Conservation (phyloP, 1,140 invertebrate species). For the Scaptomyza pallida region DNA sequence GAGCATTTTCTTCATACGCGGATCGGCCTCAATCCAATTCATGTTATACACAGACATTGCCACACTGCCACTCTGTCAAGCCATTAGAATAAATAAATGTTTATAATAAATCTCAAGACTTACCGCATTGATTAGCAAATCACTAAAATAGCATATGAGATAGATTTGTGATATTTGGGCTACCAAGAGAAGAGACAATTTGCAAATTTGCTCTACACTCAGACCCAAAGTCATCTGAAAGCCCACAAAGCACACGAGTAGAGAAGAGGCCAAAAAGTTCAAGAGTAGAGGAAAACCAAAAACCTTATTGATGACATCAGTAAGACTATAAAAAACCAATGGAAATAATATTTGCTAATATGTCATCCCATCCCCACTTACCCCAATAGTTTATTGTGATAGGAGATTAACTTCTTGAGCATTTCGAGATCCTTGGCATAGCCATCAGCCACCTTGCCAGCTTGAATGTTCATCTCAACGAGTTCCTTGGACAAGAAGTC, state of each 20-base stretch:
- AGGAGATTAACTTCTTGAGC: constrained; percentile 42
- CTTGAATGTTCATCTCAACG: constrained; percentile 15
- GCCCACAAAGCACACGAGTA: constrained; percentile 69
- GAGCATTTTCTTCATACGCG: constrained; percentile 54
- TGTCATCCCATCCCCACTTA: background rate
- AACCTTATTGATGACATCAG: constrained; percentile 60
- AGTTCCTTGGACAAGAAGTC: constrained; percentile 42
- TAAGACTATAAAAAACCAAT: constrained; percentile 31
- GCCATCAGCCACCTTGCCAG: background rate
- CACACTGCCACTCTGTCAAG: constrained; percentile 47
- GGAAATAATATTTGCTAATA: background rate
- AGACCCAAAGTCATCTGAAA: constrained; percentile 65
- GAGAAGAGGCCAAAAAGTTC: constrained; percentile 60
- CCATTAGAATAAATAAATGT: background rate
- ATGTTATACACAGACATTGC: constrained; percentile 52
- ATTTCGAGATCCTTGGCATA: constrained; percentile 37
- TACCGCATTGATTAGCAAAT: constrained; percentile 63
- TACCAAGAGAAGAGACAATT: constrained; percentile 48
- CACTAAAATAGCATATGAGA: constrained; percentile 57
- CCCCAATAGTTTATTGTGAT: constrained; percentile 61
- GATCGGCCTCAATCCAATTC: constrained; percentile 47
- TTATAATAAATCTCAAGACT: background rate
- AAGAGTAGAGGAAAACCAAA: constrained; percentile 64
- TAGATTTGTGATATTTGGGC: constrained; percentile 44
- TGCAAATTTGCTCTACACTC: constrained; percentile 27